Evolutionary conservation across 2,797 vertebrate species (phyloP), one percentile per base, ranked within the genome.

Genomic region (Halcyon leucocephala): DNA sequence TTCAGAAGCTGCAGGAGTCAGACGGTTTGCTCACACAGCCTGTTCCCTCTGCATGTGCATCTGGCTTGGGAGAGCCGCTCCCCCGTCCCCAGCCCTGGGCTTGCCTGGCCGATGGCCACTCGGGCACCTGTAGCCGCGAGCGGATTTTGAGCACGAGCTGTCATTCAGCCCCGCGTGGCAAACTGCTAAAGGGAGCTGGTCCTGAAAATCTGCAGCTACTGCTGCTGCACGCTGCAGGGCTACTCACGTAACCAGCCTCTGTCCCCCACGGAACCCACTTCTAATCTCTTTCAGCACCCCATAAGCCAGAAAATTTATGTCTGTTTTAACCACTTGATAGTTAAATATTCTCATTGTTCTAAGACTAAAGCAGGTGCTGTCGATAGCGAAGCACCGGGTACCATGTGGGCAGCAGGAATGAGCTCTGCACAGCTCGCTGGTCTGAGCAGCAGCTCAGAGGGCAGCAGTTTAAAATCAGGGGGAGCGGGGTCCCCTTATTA

Each of bases 21-120:
- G 58, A 58, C 14, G 2, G 2, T 49, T 77, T 31, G 52, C 69
- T 86, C 60, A 19, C n/a, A 57, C 90, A 87, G 79, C 7, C 25
- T 28, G 65, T 73, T 91, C 70, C 89, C 94, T 81, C 80, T 92
- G 77, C n/a, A 4, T 31, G n/a, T 54, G 91, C 88, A n/a, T 84
- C 76, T 84, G 79, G 37, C 95, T 64, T 31, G 81, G 71, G 51
- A 90, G 73, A 62, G 42, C 64, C 0, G 2, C 78, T 82, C 25
- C 60, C 65, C 57, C 0, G 0, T 5, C 74, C 44, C 33, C 78
- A 74, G 77, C 29, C 41, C 9, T 3, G 11, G 29, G 37, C 31
- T 24, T 79, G 35, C 29, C 73, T 76, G 62, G 70, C 85, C 60
- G 17, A 1, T 37, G 64, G 69, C 71, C 6, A 9, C 70, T 51